Evolutionary conservation across 1,140 invertebrate genomes (phyloP).

Genomic region (Andricus grossulariae): DNA sequence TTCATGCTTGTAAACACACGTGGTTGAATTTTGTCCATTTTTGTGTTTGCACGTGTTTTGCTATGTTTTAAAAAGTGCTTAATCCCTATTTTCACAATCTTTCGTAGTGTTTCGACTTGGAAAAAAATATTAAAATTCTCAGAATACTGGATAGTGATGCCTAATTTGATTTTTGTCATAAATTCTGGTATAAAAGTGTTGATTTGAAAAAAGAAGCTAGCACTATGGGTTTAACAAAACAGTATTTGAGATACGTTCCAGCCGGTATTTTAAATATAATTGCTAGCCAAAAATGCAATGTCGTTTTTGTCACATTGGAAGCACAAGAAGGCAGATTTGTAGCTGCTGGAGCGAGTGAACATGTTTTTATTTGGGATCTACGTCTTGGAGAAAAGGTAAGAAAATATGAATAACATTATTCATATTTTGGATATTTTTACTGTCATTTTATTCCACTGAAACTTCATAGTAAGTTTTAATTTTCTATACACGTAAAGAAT

Average conservation of each 20-base stretch:
- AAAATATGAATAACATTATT: neutral
- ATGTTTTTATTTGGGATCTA: constrained; percentile 96
- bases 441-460: neutral
- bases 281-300: constrained; percentile 86
- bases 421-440: constrained; percentile 28
- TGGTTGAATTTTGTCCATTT: constrained; percentile 3
- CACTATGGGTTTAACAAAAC: constrained; percentile 95
- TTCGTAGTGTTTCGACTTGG: too few relatives aligned
- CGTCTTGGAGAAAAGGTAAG: constrained; percentile 90
- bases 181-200: too few relatives aligned
- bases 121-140: too few relatives aligned
- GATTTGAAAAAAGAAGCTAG: neutral
- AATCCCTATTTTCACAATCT: too few relatives aligned
- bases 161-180: too few relatives aligned
- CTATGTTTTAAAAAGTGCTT: too few relatives aligned
- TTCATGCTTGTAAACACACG: neutral
- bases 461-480: too few relatives aligned
- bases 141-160: too few relatives aligned
- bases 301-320: constrained; percentile 85
- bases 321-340: constrained; percentile 87
- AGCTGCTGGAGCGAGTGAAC: constrained; percentile 93
- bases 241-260: constrained; percentile 93
- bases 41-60: neutral
- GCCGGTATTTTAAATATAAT: constrained; percentile 92
- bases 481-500: too few relatives aligned